A percentile compares a stretch with the other conserved stretches of the same genome.
These are phyloP conservation scores for Eublepharis macularius DNA, from an alignment of 2,113 vertebrate genomes.

Conservation along the genomic window DNA sequence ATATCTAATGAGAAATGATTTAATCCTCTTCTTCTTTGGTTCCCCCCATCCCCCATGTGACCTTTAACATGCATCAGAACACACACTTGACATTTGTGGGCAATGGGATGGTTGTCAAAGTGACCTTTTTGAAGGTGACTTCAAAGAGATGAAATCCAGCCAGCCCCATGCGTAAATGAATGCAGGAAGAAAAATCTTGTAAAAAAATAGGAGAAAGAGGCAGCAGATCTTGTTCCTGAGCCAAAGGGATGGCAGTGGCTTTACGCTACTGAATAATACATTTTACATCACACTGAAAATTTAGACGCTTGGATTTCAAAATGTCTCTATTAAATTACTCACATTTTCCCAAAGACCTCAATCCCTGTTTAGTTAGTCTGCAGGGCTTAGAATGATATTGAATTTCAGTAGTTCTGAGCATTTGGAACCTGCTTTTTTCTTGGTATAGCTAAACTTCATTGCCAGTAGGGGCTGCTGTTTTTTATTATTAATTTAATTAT, in stretches of 20 bases:
- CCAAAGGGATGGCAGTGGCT: not conserved
- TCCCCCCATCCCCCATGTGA: conserved; percentile 13
- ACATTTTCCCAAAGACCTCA: not conserved
- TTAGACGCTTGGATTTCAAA: not conserved
- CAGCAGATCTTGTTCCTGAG: not conserved
- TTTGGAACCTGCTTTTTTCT: not conserved
- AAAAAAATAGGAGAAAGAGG: not conserved
- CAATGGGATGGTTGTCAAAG: conserved; percentile 27
- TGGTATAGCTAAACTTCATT: not conserved
- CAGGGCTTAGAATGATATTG: not conserved
- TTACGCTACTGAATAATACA: not conserved
- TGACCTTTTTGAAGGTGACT: conserved; percentile 40
- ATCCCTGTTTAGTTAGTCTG: not conserved
- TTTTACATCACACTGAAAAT: conserved; percentile 3
- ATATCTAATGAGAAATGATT: not conserved
- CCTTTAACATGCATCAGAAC: conserved; percentile 38
- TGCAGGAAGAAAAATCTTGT: not conserved
- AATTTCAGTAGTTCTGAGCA: not conserved
- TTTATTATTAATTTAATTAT: not conserved
- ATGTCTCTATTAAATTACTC: conserved; percentile 1
- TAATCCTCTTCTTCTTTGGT: not conserved
- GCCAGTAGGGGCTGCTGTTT: not conserved
- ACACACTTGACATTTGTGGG: conserved; percentile 39
- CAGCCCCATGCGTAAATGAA: not conserved
- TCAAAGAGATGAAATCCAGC: conserved; percentile 23